Conservation (phyloP, 2,888 invertebrate genomes). For the Campaea margaritaria region DNA sequence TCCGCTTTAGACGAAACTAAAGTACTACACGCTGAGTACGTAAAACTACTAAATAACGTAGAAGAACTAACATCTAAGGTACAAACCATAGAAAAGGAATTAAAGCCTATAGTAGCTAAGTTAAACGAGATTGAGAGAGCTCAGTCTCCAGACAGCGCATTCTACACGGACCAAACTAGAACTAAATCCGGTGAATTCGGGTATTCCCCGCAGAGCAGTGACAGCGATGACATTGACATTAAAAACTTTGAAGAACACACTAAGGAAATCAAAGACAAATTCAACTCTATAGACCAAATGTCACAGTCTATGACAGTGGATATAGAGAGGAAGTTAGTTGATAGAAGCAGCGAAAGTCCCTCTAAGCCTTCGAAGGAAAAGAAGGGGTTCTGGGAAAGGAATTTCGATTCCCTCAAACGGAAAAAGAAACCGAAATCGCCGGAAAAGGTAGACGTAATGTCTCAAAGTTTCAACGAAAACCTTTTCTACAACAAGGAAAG, state of each 20-base stretch:
- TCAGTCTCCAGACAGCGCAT: conserved; percentile 79
- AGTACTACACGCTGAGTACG: conserved; percentile 87
- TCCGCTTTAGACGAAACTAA: conserved; percentile 89
- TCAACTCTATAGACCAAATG: conserved; percentile 82
- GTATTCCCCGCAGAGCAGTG: conserved; percentile 79
- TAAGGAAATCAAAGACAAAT: conserved; percentile 75
- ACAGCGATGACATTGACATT: conserved; percentile 76
- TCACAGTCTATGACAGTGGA: conserved; percentile 83
- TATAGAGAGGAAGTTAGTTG: conserved; percentile 70
- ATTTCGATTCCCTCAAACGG: conserved; percentile 80
- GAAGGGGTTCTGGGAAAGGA: conserved; percentile 84
- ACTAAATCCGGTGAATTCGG: conserved; percentile 80
- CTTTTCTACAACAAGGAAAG: conserved; percentile 78
- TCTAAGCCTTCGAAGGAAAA: conserved; percentile 66
- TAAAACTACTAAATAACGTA: conserved; percentile 79
- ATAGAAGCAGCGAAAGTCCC: conserved; percentile 70
- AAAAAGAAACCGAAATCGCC: conserved; percentile 76
- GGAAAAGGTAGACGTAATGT: conserved; percentile 80
- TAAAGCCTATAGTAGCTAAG: conserved; percentile 80
- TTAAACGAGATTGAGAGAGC: conserved; percentile 76
- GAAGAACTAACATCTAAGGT: conserved; percentile 89
- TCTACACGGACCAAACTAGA: conserved; percentile 84
- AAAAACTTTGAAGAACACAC: conserved; percentile 75
- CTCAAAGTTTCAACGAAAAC: conserved; percentile 83
- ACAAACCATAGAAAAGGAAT: conserved; percentile 87